Conservation (phyloP, 2,888 invertebrate species). For the Noctuana brunneofusca region DNA sequence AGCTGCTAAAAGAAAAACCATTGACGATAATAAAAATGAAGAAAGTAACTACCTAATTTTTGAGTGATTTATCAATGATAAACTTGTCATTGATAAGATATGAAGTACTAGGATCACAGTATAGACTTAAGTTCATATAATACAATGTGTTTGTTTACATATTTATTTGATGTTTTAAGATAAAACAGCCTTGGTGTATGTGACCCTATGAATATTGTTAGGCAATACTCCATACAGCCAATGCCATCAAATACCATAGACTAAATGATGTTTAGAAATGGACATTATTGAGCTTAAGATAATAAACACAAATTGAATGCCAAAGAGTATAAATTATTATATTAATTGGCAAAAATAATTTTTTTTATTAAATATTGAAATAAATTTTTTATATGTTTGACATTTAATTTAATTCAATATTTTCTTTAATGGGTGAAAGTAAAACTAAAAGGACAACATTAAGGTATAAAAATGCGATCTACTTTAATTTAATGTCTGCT, state of each 20-base stretch:
- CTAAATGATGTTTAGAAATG: not conserved
- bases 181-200: not conserved
- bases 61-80: conserved; percentile 22
- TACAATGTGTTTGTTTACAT: conserved; percentile 24
- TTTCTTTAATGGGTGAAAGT: too few species aligned
- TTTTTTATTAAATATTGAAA: too few species aligned
- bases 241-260: not conserved
- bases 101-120: not conserved
- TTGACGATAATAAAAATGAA: conserved; percentile 8
- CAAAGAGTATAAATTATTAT: too few species aligned
- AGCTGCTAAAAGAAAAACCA: too few species aligned
- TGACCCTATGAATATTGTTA: not conserved
- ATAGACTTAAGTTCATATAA: not conserved
- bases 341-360: too few species aligned
- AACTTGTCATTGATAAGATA: conserved; percentile 13
- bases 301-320: too few species aligned
- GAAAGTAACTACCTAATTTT: conserved; percentile 16
- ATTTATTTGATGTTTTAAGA: not conserved
- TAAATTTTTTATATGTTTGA: too few species aligned
- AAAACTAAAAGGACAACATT: too few species aligned
- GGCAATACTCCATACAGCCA: conserved; percentile 5
- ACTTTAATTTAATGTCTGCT: too few species aligned
- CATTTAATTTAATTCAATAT: too few species aligned
- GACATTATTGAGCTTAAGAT: too few species aligned
- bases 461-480: too few species aligned